Conservation (phyloP, 2,113 vertebrate genomes). For the Elgaria multicarinata region DNA sequence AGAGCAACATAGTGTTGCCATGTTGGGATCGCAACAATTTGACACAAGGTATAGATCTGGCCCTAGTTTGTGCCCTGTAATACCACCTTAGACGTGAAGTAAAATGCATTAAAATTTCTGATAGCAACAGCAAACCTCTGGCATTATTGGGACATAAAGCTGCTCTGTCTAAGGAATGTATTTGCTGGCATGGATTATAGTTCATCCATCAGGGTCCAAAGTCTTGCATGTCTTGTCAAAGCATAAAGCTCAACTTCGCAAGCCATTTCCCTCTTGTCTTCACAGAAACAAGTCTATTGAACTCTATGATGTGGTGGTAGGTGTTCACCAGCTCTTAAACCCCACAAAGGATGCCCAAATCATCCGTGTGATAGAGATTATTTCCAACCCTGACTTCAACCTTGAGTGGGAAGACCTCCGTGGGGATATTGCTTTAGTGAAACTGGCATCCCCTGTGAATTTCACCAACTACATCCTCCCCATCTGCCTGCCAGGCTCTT, state of each 20-base stretch:
- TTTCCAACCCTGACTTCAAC: neutral
- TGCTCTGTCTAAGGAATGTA: too few species aligned
- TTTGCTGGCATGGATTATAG: too few species aligned
- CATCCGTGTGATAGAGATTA: neutral
- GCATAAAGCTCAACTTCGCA: neutral
- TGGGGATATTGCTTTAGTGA: slow-evolving; percentile 65
- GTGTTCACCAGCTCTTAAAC: neutral
- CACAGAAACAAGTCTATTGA: neutral
- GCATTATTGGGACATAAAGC: too few species aligned
- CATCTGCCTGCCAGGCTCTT: slow-evolving; percentile 54
- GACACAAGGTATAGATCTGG: too few species aligned
- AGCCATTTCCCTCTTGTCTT: neutral
- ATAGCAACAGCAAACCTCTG: too few species aligned
- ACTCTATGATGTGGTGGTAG: neutral
- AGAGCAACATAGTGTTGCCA: too few species aligned
- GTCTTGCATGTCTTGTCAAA: too few species aligned
- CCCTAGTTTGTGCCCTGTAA: too few species aligned
- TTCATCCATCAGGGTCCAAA: too few species aligned
- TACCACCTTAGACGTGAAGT: too few species aligned
- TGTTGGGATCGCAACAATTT: too few species aligned
- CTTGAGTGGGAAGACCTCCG: accelerated
- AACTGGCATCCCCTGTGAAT: slow-evolving; percentile 41
- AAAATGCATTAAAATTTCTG: too few species aligned
- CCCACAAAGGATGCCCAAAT: neutral
- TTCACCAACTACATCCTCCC: slow-evolving; percentile 54